These are phyloP conservation scores for Steatocranus sp. DNA, from an alignment of 2,797 vertebrate species.

Conservation along the genomic window DNA sequence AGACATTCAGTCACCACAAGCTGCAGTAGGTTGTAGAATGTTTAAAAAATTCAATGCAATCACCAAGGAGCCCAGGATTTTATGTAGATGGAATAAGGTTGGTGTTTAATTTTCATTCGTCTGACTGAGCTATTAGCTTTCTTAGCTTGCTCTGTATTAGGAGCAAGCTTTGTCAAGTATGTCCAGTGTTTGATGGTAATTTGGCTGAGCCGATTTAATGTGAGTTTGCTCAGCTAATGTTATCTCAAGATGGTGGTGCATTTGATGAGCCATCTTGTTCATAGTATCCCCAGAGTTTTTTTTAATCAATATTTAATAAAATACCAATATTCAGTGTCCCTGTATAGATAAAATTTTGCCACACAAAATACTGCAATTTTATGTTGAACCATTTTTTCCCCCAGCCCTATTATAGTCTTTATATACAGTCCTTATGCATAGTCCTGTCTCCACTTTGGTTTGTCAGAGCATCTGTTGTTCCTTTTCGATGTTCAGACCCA, in stretches of 20 bases:
- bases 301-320: background rate
- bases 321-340: background rate
- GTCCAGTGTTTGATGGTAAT: background rate
- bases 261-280: background rate
- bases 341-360: background rate
- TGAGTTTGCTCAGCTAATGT: background rate
- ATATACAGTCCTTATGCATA: background rate
- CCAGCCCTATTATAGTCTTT: background rate
- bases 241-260: background rate
- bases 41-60: background rate
- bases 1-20: background rate
- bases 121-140: background rate
- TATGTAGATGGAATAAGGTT: background rate
- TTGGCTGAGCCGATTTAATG: background rate
- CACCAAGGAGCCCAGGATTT: background rate
- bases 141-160: background rate
- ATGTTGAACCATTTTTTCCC: background rate
- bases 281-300: background rate
- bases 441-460: background rate
- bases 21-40: background rate
- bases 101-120: background rate
- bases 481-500: background rate
- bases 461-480: background rate
- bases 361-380: background rate
- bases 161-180: background rate